These are phyloP conservation scores for Tinamus major DNA, from an alignment of 2,797 vertebrate genomes.

Conservation along the genomic window DNA sequence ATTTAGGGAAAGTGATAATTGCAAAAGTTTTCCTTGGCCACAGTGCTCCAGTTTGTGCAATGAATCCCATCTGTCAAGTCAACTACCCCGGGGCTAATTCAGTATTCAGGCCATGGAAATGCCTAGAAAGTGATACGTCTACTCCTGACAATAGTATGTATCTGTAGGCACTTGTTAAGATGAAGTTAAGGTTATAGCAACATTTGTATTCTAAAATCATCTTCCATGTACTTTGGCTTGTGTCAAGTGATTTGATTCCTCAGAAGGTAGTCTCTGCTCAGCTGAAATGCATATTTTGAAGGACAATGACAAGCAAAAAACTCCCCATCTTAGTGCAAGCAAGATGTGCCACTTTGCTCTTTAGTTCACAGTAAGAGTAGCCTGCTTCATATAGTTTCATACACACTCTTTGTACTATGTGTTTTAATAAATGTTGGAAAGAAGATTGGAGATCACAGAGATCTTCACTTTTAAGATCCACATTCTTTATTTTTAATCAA, in stretches of 20 bases:
- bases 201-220: neutral
- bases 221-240: neutral
- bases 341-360: neutral
- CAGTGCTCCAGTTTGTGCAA: constrained; percentile 74
- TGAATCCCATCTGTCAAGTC: constrained; percentile 68
- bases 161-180: neutral
- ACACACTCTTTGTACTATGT: accelerated
- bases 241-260: neutral
- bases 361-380: neutral
- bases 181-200: neutral
- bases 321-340: neutral
- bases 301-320: neutral
- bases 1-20: constrained; percentile 83
- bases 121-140: constrained; percentile 45
- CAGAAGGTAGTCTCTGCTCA: neutral
- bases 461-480: neutral
- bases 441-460: neutral
- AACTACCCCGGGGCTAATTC: constrained; percentile 81
- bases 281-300: neutral
- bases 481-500: neutral
- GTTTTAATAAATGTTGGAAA: neutral
- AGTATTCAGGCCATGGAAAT: constrained; percentile 78
- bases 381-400: neutral
- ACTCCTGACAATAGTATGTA: neutral
- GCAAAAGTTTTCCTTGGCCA: constrained; percentile 87